Evolutionary conservation across 2,888 invertebrate species (phyloP).

Genomic region (Agonopterix alstromeriana): DNA sequence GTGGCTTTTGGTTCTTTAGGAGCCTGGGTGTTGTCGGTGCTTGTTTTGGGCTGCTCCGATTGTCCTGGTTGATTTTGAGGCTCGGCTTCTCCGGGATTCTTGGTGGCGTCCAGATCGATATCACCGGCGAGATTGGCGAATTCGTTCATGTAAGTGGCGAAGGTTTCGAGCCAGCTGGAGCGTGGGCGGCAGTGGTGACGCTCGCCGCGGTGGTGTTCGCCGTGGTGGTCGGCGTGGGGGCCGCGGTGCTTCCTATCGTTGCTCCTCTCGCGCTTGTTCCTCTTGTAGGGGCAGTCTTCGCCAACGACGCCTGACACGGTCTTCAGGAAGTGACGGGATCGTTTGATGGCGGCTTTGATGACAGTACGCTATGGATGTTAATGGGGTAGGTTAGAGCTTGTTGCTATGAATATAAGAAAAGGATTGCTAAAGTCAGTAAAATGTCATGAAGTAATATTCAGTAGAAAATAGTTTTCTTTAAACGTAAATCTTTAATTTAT

Average conservation of each 20-base stretch:
- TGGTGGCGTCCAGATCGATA: conserved; percentile 26
- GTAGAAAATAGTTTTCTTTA: no score
- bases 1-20: conserved; percentile 12
- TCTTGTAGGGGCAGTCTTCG: conserved; percentile 39
- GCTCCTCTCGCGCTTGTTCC: conserved; percentile 33
- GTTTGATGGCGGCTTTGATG: conserved; percentile 52
- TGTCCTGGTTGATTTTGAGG: conserved; percentile 12
- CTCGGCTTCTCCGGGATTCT: conserved; percentile 11
- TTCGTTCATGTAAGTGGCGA: conserved; percentile 70
- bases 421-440: no score
- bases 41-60: conserved; percentile 15
- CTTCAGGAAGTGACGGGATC: conserved; percentile 55
- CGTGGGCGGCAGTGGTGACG: conserved; percentile 31
- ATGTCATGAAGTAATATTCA: no score
- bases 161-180: conserved; percentile 64
- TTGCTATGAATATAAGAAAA: no score
- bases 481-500: no score
- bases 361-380: conserved; percentile 33
- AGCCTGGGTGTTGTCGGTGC: conserved; percentile 12
- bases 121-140: conserved; percentile 71
- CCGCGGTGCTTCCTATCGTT: conserved; percentile 30
- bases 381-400: no score
- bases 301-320: conserved; percentile 23
- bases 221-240: conserved; percentile 15
- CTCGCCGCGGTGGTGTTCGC: conserved; percentile 21